phyloP scores from a whole-genome alignment of 2,797 vertebrate genomes.

The Myotis daubentonii region DNA sequence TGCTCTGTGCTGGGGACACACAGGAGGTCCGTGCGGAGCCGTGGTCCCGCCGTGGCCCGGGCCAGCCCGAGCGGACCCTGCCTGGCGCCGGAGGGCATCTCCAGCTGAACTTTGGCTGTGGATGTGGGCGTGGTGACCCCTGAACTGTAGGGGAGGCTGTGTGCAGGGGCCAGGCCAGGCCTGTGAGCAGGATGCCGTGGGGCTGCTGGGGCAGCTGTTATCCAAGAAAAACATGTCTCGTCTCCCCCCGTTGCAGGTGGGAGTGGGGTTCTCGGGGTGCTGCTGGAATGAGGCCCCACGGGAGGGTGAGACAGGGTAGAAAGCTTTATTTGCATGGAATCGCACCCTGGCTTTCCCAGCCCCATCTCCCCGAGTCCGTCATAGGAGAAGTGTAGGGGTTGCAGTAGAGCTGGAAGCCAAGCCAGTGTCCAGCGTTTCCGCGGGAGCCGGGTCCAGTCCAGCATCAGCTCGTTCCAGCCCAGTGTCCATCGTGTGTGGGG shows the following conservation, averaged over 20 bases:
- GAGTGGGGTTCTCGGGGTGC: background rate
- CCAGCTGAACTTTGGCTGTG: background rate
- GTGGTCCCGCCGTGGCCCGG: background rate
- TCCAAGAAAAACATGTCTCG: background rate
- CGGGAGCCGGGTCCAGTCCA: no score
- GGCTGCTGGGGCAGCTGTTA: background rate
- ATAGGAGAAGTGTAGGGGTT: no score
- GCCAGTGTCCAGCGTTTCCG: no score
- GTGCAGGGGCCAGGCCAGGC: background rate
- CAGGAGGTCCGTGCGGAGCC: accelerated
- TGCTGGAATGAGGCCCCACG: background rate
- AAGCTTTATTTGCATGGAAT: no score
- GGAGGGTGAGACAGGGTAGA: no score
- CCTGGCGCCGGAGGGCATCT: accelerated
- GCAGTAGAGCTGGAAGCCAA: no score
- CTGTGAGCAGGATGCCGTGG: accelerated
- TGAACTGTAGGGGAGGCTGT: background rate
- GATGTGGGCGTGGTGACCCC: background rate
- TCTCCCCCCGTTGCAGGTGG: no score
- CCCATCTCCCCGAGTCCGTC: no score
- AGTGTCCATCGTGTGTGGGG: no score
- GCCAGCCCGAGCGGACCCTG: background rate
- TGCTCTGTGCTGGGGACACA: background rate
- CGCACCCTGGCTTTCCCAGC: no score
- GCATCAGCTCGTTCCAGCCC: background rate